These are phyloP conservation scores for Drosophila bocqueti DNA, from an alignment of 1,140 invertebrate species.

Conservation along the genomic window DNA sequence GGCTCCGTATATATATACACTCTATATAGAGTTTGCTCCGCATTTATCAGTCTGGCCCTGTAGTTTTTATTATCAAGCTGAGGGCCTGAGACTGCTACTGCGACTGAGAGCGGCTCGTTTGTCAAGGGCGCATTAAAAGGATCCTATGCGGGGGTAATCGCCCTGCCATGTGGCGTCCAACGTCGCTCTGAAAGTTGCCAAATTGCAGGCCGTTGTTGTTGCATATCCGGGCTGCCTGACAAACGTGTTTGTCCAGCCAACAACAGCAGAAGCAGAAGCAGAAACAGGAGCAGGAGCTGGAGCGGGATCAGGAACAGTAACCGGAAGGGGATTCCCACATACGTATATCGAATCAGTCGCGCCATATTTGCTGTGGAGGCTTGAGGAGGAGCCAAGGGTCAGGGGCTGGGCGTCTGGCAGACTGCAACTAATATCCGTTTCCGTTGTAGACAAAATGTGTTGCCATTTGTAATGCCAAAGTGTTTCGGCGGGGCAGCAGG, in stretches of 20 bases:
- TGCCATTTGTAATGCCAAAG: constrained; percentile 81
- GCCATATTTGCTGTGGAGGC: constrained; percentile 17
- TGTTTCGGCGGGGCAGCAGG: constrained; percentile 53
- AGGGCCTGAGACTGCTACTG: constrained; percentile 13
- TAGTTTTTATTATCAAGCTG: constrained; percentile 59
- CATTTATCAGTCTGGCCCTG: constrained; percentile 52
- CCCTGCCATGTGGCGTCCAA: constrained; percentile 66
- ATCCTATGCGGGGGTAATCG: constrained; percentile 41
- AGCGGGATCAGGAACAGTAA: constrained; percentile 4
- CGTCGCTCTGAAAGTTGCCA: constrained; percentile 58
- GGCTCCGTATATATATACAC: constrained; percentile 10
- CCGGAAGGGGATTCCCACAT: constrained; percentile 26
- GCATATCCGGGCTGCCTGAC: constrained; percentile 72
- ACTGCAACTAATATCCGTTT: constrained; percentile 84
- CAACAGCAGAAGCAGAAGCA: constrained; percentile 14
- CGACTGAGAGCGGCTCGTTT: constrained; percentile 59
- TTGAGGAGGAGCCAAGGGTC: constrained; percentile 13
- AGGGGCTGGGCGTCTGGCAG: constrained; percentile 31
- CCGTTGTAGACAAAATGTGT: constrained; percentile 84
- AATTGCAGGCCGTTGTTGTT: constrained; percentile 70
- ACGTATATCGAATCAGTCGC: constrained; percentile 55
- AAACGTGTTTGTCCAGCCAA: constrained; percentile 70
- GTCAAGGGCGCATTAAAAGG: constrained; percentile 75
- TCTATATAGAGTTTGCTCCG: background rate
- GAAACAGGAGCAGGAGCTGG: constrained; percentile 7